phyloP scores from a whole-genome alignment of 1,140 invertebrate genomes.

The Anagrus nilaparvatae region DNA sequence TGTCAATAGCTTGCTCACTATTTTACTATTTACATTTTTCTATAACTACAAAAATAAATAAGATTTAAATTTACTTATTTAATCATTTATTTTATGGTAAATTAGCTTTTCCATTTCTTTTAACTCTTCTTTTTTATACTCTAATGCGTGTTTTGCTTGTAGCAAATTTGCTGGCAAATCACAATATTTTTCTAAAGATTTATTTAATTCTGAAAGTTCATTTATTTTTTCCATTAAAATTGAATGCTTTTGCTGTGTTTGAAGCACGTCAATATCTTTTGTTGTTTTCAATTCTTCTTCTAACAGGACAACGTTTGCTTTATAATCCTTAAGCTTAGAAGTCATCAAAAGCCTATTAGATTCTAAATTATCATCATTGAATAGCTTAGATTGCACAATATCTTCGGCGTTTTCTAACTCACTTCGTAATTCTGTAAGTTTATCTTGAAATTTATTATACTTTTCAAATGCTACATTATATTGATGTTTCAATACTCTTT shows the following conservation, averaged over 20 bases:
- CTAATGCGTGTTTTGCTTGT: conserved; percentile 29
- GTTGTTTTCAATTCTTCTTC: conserved; percentile 22
- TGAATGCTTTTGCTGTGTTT: conserved; percentile 27
- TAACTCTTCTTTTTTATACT: conserved; percentile 26
- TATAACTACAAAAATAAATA: too few relatives aligned
- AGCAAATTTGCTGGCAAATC: conserved; percentile 34
- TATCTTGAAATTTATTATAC: conserved; percentile 22
- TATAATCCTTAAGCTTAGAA: conserved; percentile 28
- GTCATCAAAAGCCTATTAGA: conserved; percentile 21
- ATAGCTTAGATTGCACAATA: conserved; percentile 13
- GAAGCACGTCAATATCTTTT: conserved; percentile 20
- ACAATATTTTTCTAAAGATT: conserved; percentile 23
- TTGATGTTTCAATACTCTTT: conserved; percentile 22
- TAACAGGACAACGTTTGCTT: conserved; percentile 21
- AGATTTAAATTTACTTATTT: too few relatives aligned
- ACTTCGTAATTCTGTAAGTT: conserved; percentile 20
- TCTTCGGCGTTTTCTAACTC: conserved; percentile 19
- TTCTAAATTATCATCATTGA: conserved; percentile 20
- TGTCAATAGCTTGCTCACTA: too few relatives aligned
- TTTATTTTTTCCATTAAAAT: conserved; percentile 21
- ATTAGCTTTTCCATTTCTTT: conserved; percentile 21
- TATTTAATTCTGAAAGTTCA: conserved; percentile 25
- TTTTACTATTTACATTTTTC: too few relatives aligned
- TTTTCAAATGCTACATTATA: conserved; percentile 26
- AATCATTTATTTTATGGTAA: conserved; percentile 18